Evolutionary conservation across 2,888 invertebrate genomes (phyloP).

Genomic region (Gandaritis pyraliata): DNA sequence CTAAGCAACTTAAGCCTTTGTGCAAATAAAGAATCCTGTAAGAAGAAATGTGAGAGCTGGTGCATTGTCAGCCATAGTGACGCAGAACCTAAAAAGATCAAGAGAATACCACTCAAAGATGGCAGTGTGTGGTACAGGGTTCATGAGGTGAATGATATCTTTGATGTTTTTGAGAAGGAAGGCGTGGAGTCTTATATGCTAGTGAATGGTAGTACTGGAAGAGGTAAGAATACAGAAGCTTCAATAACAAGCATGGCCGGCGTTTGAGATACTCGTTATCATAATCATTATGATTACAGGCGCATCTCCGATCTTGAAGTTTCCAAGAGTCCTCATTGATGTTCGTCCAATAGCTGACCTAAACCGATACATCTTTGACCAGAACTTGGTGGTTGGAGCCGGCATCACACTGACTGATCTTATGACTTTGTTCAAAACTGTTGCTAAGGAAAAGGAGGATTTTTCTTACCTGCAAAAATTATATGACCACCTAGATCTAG

Average conservation of each 20-base stretch:
- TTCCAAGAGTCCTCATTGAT: constrained; percentile 85
- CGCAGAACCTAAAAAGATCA: constrained; percentile 40
- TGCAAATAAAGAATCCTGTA: constrained; percentile 54
- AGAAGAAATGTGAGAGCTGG: constrained; percentile 61
- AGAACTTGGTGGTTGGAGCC: constrained; percentile 84
- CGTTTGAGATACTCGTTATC: not conserved
- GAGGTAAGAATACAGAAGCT: constrained; percentile 69
- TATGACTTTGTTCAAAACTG: constrained; percentile 75
- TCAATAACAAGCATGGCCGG: not conserved
- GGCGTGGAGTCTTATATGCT: constrained; percentile 82
- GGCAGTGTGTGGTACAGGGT: constrained; percentile 82
- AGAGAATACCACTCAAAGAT: constrained; percentile 61
- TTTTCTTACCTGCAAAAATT: constrained; percentile 85
- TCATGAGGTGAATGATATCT: constrained; percentile 74
- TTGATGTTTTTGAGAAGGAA: constrained; percentile 69
- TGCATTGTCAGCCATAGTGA: constrained; percentile 58
- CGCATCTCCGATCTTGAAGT: constrained; percentile 68
- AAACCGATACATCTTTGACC: constrained; percentile 66
- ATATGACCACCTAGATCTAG: constrained; percentile 86
- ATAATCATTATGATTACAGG: constrained; percentile 57
- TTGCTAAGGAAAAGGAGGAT: constrained; percentile 60
- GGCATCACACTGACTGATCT: constrained; percentile 83
- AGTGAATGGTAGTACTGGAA: constrained; percentile 89
- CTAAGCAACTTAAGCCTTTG: constrained; percentile 56
- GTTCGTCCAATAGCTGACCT: constrained; percentile 85